Evolutionary conservation across 2,888 invertebrate genomes (phyloP).

Genomic region (Idaea straminata): DNA sequence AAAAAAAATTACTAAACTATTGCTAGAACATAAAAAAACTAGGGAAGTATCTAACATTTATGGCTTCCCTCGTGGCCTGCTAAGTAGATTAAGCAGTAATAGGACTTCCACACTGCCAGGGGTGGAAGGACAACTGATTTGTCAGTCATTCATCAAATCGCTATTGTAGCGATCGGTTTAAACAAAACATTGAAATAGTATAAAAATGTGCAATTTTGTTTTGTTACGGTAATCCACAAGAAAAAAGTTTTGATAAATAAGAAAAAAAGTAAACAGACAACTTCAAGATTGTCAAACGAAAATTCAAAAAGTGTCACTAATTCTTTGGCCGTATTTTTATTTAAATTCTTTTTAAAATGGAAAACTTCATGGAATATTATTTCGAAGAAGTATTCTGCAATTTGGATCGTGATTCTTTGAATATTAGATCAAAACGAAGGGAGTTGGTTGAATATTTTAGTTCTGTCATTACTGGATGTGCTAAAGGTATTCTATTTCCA

Average conservation of each 20-base stretch:
- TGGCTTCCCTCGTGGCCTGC: slow-evolving; percentile 6
- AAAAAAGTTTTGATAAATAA: too few relatives aligned
- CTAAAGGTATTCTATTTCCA: slow-evolving; percentile 62
- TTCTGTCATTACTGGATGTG: slow-evolving; percentile 88
- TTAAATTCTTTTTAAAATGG: slow-evolving; percentile 75
- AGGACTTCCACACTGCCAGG: slow-evolving; percentile 1
- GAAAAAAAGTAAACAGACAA: too few relatives aligned
- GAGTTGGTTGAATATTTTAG: slow-evolving; percentile 88
- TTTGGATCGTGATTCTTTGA: slow-evolving; percentile 86
- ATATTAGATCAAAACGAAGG: slow-evolving; percentile 85
- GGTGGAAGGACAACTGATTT: slow-evolving; percentile 4
- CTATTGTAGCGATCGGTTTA: slow-evolving; percentile 1
- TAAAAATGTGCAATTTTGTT: background rate
- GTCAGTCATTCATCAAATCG: background rate
- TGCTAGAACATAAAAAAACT: background rate
- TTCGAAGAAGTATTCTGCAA: slow-evolving; percentile 87
- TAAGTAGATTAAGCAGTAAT: slow-evolving; percentile 11
- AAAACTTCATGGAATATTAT: slow-evolving; percentile 88
- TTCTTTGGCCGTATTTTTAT: background rate
- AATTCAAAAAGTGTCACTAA: background rate
- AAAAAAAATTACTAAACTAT: too few relatives aligned
- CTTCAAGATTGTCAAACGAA: background rate
- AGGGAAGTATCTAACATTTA: background rate
- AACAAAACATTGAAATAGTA: background rate
- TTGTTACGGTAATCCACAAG: background rate